Conservation (phyloP, 2,888 invertebrate genomes). For the Acanthosoma haemorrhoidale region DNA sequence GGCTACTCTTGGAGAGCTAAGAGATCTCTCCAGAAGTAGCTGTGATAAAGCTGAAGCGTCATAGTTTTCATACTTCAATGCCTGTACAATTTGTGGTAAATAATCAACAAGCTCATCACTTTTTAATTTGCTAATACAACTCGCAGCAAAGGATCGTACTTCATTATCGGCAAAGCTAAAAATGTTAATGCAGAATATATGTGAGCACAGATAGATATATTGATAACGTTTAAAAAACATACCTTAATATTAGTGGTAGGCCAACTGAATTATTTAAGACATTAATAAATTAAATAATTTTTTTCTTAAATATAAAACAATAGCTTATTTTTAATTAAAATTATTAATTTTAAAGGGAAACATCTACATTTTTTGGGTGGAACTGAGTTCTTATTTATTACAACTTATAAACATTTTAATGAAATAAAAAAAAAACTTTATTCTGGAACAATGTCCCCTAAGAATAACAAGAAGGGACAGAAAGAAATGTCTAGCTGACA, state of each 20-base stretch:
- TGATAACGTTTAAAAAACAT: conserved; percentile 3
- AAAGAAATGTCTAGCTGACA: too few species aligned
- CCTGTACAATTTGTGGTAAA: conserved; percentile 89
- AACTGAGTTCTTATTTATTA: too few species aligned
- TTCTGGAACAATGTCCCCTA: too few species aligned
- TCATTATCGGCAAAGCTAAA: conserved; percentile 83
- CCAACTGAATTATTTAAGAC: neutral
- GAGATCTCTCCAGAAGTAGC: conserved; percentile 74
- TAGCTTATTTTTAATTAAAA: too few species aligned
- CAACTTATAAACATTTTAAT: too few species aligned
- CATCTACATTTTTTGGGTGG: too few species aligned
- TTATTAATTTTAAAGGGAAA: too few species aligned
- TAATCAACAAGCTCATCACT: conserved; percentile 87
- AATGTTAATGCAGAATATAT: too few species aligned
- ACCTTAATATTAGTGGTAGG: neutral
- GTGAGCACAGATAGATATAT: too few species aligned
- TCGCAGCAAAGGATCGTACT: conserved; percentile 78
- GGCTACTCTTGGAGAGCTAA: conserved; percentile 83
- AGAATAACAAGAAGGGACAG: too few species aligned
- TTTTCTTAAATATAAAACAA: neutral
- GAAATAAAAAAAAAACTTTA: too few species aligned
- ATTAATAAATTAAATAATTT: neutral
- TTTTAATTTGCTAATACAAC: conserved; percentile 70
- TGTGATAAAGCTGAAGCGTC: conserved; percentile 81
- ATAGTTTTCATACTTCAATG: conserved; percentile 81